These are phyloP conservation scores for Nothocercus julius DNA, from an alignment of 2,113 vertebrate species.

Conservation along the genomic window DNA sequence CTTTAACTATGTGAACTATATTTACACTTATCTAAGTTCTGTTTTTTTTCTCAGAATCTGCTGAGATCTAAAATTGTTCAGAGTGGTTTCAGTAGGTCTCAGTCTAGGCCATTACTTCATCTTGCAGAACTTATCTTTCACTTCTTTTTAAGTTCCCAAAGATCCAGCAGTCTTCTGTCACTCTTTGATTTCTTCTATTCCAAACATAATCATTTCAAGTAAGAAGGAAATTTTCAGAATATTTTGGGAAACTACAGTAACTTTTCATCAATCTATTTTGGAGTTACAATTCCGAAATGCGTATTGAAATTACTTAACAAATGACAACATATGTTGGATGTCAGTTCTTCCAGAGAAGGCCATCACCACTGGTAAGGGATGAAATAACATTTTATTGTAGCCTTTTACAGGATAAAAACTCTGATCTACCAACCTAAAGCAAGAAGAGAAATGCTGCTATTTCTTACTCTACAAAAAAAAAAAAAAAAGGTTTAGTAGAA, in stretches of 20 bases:
- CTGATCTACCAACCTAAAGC: background rate
- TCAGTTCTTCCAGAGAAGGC: background rate
- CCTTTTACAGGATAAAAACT: background rate
- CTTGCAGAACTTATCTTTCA: background rate
- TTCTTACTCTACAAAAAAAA: background rate
- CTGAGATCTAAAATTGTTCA: background rate
- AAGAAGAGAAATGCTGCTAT: background rate
- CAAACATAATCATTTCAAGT: background rate
- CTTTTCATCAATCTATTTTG: background rate
- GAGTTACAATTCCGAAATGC: background rate
- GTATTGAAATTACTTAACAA: background rate
- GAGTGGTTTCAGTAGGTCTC: background rate
- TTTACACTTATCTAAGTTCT: background rate
- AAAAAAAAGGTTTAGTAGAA: background rate
- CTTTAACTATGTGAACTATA: background rate
- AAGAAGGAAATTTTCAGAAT: background rate
- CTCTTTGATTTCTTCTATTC: background rate
- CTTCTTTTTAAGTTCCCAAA: background rate
- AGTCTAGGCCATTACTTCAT: background rate
- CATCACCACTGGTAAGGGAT: background rate
- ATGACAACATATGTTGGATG: background rate
- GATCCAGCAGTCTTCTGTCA: background rate
- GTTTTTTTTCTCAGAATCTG: background rate
- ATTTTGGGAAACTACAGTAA: background rate
- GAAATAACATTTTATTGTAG: background rate